These are phyloP conservation scores for Nephrocerus scutellatus DNA, from an alignment of 2,888 invertebrate species.

Conservation along the genomic window DNA sequence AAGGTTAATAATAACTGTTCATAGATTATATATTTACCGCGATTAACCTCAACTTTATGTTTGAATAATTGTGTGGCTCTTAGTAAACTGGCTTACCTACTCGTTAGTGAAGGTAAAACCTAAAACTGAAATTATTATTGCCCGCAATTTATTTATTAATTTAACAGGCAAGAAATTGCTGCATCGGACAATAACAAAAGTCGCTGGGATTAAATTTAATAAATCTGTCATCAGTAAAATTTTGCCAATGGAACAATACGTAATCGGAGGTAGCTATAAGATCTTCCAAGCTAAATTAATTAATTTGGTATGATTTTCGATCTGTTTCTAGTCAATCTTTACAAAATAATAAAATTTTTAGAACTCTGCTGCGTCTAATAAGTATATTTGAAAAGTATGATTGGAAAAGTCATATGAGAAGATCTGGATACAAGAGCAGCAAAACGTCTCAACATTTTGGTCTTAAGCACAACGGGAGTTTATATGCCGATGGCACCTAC, in stretches of 20 bases:
- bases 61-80: conserved; percentile 68
- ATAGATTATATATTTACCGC: background rate
- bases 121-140: conserved; percentile 75
- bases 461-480: conserved; percentile 75
- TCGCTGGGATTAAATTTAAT: conserved; percentile 89
- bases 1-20: too few relatives aligned
- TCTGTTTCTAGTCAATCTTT: background rate
- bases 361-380: conserved; percentile 92
- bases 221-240: conserved; percentile 90
- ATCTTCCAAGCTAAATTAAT: conserved; percentile 77
- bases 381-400: conserved; percentile 89
- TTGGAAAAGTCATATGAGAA: conserved; percentile 94
- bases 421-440: conserved; percentile 78
- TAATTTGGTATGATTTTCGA: background rate
- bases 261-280: conserved; percentile 99
- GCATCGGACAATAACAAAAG: conserved; percentile 93
- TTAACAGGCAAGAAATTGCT: conserved; percentile 70
- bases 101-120: conserved; percentile 69
- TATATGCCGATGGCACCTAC: conserved; percentile 71
- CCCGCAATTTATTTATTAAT: conserved; percentile 89
- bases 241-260: conserved; percentile 90
- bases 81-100: conserved; percentile 76
- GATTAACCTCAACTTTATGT: background rate
- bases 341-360: conserved; percentile 42
- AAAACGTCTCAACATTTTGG: conserved; percentile 87